Percentiles rank a stretch among this genome's conserved stretches.
phyloP scores from a whole-genome alignment of 2,888 invertebrate genomes.

The Teleiodes luculella region DNA sequence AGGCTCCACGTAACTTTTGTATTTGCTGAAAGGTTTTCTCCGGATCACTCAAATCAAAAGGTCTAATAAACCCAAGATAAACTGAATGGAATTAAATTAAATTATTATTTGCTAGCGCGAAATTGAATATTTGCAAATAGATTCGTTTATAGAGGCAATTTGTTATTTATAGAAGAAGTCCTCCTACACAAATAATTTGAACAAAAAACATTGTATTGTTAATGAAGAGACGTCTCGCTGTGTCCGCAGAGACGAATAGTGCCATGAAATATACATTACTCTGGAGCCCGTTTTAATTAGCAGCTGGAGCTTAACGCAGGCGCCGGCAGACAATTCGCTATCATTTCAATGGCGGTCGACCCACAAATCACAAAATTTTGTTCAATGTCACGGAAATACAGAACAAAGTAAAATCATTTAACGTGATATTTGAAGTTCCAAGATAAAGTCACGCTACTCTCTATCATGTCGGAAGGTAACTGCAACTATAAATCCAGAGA shows the following conservation, averaged over 20 bases:
- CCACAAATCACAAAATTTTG: not conserved
- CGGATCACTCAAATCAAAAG: not conserved
- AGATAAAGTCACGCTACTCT: conserved; percentile 3
- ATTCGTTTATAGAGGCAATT: too few relatives aligned
- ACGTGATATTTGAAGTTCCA: not conserved
- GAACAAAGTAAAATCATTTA: not conserved
- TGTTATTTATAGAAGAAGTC: not conserved
- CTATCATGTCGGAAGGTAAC: conserved; percentile 7
- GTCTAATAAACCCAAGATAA: not conserved
- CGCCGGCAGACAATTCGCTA: conserved; percentile 12
- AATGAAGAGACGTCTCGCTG: conserved; percentile 41
- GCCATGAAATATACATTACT: conserved; percentile 50
- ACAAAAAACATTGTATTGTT: conserved; percentile 48
- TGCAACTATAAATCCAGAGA: conserved; percentile 29
- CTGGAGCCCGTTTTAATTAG: conserved; percentile 49
- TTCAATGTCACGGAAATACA: not conserved
- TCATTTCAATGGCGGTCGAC: conserved; percentile 8
- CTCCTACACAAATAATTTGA: conserved; percentile 34
- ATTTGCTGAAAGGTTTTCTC: not conserved
- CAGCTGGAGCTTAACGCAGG: conserved; percentile 26
- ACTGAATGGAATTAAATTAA: not conserved
- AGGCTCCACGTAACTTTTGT: not conserved
- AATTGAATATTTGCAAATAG: not conserved
- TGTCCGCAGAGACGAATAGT: conserved; percentile 42
- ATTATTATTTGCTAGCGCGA: not conserved